Evolutionary conservation across 2,888 invertebrate genomes (phyloP).

Genomic region (Platycheirus rosarum): DNA sequence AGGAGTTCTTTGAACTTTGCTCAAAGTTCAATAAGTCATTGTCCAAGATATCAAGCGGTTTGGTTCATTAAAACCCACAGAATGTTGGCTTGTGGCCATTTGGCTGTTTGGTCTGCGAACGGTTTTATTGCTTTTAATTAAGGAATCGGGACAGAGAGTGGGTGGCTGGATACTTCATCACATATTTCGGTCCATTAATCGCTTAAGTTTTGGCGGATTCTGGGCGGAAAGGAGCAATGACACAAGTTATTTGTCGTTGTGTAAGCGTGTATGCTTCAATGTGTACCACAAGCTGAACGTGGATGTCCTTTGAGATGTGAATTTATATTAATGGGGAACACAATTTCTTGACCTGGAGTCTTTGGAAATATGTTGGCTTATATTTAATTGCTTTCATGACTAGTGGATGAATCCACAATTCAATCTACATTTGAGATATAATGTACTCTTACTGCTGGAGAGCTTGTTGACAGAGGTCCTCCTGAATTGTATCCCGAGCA

Average conservation of each 20-base stretch:
- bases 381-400: too few species aligned
- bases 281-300: too few species aligned
- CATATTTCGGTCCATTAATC: slow-evolving; percentile 23
- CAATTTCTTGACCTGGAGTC: too few species aligned
- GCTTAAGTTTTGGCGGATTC: not conserved
- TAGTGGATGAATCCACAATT: too few species aligned
- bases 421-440: too few species aligned
- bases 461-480: too few species aligned
- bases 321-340: too few species aligned
- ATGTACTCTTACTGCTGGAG: too few species aligned
- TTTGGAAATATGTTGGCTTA: too few species aligned
- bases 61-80: slow-evolving; percentile 61
- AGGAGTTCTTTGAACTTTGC: slow-evolving; percentile 65
- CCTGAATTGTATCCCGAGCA: too few species aligned
- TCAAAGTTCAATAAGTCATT: slow-evolving; percentile 21
- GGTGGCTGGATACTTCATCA: not conserved
- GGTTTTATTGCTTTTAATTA: slow-evolving; percentile 61
- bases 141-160: slow-evolving; percentile 26
- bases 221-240: not conserved
- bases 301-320: too few species aligned
- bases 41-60: slow-evolving; percentile 21
- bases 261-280: too few species aligned
- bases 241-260: not conserved
- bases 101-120: slow-evolving; percentile 41
- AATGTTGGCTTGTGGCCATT: slow-evolving; percentile 57